These are phyloP conservation scores for Malurus elegans DNA, from an alignment of 2,113 vertebrate genomes.

Conservation along the genomic window DNA sequence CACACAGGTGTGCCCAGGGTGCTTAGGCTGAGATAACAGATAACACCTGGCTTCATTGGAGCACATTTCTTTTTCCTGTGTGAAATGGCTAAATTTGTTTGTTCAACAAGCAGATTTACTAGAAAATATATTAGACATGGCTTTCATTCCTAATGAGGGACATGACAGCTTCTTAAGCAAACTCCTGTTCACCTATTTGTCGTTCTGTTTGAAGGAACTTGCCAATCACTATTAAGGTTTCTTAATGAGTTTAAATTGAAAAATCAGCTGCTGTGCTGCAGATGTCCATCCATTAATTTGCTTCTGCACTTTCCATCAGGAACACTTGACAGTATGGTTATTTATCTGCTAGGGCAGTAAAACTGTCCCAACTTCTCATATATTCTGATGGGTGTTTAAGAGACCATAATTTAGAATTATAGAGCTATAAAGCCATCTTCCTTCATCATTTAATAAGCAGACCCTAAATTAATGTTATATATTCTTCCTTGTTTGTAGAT, in stretches of 20 bases:
- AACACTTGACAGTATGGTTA: neutral
- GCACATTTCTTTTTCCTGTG: neutral
- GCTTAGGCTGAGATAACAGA: neutral
- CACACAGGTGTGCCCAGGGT: neutral
- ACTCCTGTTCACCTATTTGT: neutral
- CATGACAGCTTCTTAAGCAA: conserved; percentile 7
- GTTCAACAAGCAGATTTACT: conserved; percentile 11
- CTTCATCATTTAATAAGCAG: conserved; percentile 36
- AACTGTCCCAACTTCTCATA: conserved; percentile 5
- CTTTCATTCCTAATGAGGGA: conserved; percentile 34
- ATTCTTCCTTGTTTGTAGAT: conserved; percentile 5
- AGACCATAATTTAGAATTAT: conserved; percentile 32
- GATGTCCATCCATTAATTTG: conserved; percentile 9
- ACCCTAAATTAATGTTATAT: neutral
- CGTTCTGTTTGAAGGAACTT: neutral
- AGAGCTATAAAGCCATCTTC: conserved; percentile 16
- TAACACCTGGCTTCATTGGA: neutral
- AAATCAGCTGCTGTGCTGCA: neutral
- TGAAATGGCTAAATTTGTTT: conserved; percentile 36
- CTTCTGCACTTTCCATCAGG: neutral
- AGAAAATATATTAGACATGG: conserved; percentile 45
- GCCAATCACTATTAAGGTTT: conserved; percentile 32
- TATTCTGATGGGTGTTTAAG: conserved; percentile 33
- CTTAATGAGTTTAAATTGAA: conserved; percentile 41
- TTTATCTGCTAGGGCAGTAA: conserved; percentile 45